Evolutionary conservation across 2,797 vertebrate species (phyloP), one percentile per base, ranked within the genome.

Genomic region (Tarsius wallacei): DNA sequence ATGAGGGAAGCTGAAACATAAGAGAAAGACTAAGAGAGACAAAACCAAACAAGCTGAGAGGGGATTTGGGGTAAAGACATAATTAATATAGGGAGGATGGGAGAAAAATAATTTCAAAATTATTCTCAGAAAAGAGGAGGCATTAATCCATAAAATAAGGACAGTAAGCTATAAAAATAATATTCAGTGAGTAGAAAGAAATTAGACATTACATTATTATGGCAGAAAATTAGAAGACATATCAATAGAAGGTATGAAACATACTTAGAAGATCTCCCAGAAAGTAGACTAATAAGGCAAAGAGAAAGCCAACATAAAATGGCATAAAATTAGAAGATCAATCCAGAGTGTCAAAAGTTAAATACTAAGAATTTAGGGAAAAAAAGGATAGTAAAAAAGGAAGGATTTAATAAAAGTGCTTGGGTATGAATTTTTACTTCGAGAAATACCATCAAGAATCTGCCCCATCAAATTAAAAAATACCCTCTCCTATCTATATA

Each of bases 301-400:
- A 81, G 74, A 90, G 21, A 82, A 77, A 36, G 14, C 6, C 53
- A 93, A 42, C 19, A 36, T 7, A 22, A 88, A 90, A 85, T 1
- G 0, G 47, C 17, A 76, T 59, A 89, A 91, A 94, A 91, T 83
- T 57, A 92, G 26, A 93, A 97, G 15, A 77, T 61, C 7, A 47
- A 49, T 42, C 15, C 26, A 55, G 36, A 85, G 2, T 59, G n/a
- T 87, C 21, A 91, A n/a, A 22, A 36, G 82, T 17, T 73, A 85
- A 91, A 82, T 64, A 53, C 15, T 88, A 82, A 68, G 57, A 76
- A 86, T 68, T 87, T 85, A 73, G 33, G 42, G 42, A 87, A 63
- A 78, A 76, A 73, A 70, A 85, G 12, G 2, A 71, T 17, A 26
- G 2, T 2, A 81, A 71, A 88, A 87, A 47, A 90, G 11, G 13